These are phyloP conservation scores for Chalcis sispes DNA, from an alignment of 2,888 invertebrate genomes.

Conservation along the genomic window DNA sequence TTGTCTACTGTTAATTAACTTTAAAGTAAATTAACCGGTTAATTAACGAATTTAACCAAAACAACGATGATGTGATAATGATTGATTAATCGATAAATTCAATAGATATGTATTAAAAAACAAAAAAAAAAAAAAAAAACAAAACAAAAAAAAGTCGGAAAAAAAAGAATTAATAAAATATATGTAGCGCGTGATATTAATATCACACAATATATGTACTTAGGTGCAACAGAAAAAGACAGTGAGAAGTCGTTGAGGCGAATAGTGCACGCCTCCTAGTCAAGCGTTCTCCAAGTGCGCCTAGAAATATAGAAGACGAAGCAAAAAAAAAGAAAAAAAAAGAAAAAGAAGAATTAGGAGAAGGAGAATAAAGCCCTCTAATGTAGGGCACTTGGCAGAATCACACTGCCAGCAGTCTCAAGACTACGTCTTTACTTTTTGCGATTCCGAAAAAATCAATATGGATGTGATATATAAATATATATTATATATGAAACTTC, in stretches of 20 bases:
- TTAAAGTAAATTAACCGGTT: conserved; percentile 16
- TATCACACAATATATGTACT: conserved; percentile 23
- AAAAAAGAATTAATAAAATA: conserved; percentile 28
- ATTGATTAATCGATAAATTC: conserved; percentile 44
- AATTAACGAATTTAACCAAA: conserved; percentile 48
- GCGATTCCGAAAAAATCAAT: conserved; percentile 15
- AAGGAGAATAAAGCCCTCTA: conserved; percentile 24
- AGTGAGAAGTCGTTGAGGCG: conserved; percentile 32
- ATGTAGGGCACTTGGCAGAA: conserved; percentile 44
- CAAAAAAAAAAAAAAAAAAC: no score
- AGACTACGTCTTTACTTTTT: conserved; percentile 30
- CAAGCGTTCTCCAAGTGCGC: conserved; percentile 51
- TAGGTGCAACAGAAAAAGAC: conserved; percentile 18
- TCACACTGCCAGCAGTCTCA: conserved; percentile 50
- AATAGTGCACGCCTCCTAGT: conserved; percentile 43
- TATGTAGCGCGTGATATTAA: neutral
- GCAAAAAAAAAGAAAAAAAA: conserved; percentile 2
- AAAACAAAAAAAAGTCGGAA: no score
- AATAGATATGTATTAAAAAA: conserved; percentile 42
- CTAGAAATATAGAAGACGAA: conserved; percentile 22
- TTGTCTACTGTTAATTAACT: conserved; percentile 29
- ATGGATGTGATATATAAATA: conserved; percentile 29
- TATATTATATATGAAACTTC: no score
- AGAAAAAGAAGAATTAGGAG: neutral
- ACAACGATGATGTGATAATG: conserved; percentile 55